Evolutionary conservation across 2,888 invertebrate genomes (phyloP).

Genomic region (Epinotia bilunana): DNA sequence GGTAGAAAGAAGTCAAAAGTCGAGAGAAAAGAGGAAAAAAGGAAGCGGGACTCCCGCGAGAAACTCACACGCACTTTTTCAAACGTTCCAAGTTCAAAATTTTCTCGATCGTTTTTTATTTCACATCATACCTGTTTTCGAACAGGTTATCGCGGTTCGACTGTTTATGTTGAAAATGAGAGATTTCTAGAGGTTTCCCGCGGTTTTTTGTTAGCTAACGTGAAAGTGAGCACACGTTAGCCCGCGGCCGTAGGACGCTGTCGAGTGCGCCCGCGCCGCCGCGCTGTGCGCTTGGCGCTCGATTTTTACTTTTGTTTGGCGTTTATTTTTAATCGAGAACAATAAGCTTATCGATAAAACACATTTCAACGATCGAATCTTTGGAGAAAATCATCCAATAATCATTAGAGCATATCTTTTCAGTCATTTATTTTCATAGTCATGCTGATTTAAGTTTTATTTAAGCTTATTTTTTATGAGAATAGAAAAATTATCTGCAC

Average conservation of each 20-base stretch:
- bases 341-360: slow-evolving; percentile 18
- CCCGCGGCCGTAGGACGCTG: slow-evolving; percentile 65
- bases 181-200: slow-evolving; percentile 67
- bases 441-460: neutral
- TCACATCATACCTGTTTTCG: slow-evolving; percentile 70
- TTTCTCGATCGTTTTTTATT: slow-evolving; percentile 55
- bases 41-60: slow-evolving; percentile 48
- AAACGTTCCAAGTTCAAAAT: slow-evolving; percentile 50
- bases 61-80: slow-evolving; percentile 51
- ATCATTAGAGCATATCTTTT: neutral
- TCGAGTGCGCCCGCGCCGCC: slow-evolving; percentile 60
- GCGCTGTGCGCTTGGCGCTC: slow-evolving; percentile 25
- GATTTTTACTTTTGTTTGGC: slow-evolving; percentile 43
- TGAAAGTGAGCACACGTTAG: slow-evolving; percentile 78
- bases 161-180: slow-evolving; percentile 57
- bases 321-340: slow-evolving; percentile 25
- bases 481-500: slow-evolving; percentile 49
- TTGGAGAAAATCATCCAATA: neutral
- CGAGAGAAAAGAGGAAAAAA: slow-evolving; percentile 56
- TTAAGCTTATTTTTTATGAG: slow-evolving; percentile 11
- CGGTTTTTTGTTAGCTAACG: slow-evolving; percentile 65
- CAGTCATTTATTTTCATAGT: neutral
- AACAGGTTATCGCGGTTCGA: slow-evolving; percentile 61
- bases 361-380: neutral
- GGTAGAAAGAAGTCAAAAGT: slow-evolving; percentile 46